phyloP scores from a whole-genome alignment of 2,888 invertebrate species.

The Cerastis leucographa region DNA sequence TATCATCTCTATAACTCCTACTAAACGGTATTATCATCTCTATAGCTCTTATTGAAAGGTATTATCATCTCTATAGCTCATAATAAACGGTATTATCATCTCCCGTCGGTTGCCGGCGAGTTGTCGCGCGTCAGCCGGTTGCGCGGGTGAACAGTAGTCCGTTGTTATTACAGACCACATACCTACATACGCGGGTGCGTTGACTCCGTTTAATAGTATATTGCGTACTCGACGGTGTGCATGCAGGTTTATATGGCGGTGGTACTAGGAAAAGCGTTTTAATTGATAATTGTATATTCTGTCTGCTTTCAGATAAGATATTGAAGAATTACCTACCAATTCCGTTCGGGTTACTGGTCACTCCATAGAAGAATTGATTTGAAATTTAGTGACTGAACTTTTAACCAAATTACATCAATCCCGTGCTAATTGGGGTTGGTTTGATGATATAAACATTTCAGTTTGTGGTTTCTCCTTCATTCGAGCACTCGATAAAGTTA shows the following conservation, averaged over 20 bases:
- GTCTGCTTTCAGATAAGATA: background rate
- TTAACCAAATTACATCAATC: too few relatives aligned
- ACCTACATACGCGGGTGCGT: conserved; percentile 83
- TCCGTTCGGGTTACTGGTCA: background rate
- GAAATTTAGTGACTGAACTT: too few relatives aligned
- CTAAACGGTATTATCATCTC: background rate
- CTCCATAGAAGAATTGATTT: too few relatives aligned
- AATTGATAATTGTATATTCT: conserved; percentile 19
- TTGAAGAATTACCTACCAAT: background rate
- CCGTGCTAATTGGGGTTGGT: too few relatives aligned
- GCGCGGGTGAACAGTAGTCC: conserved; percentile 85
- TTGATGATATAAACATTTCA: too few relatives aligned
- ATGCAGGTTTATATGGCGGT: conserved; percentile 75
- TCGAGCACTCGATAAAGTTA: too few relatives aligned
- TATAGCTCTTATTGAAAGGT: conserved; percentile 15
- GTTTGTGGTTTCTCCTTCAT: too few relatives aligned
- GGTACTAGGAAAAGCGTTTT: conserved; percentile 32
- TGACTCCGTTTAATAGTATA: conserved; percentile 89
- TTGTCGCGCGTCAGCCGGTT: conserved; percentile 75
- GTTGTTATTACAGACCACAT: conserved; percentile 87
- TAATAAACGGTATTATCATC: conserved; percentile 65
- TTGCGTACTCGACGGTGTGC: conserved; percentile 80
- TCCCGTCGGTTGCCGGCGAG: conserved; percentile 58
- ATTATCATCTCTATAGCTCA: conserved; percentile 65
- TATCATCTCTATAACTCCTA: background rate